Conservation (phyloP, 2,797 vertebrate species). For the Chloroceryle amazona region DNA sequence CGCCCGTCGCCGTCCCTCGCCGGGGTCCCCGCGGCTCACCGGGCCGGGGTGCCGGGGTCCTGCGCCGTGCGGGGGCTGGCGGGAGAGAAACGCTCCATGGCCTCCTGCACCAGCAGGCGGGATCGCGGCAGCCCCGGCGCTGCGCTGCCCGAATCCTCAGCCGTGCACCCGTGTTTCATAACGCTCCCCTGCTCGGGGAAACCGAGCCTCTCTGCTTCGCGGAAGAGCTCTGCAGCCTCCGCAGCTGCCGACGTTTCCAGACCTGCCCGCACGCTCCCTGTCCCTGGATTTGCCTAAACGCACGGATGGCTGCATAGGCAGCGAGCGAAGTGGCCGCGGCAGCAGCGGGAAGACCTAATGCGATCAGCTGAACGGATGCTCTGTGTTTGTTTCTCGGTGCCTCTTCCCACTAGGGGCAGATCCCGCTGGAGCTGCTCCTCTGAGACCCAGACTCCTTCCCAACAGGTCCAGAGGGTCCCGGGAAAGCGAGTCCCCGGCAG, state of each 20-base stretch:
- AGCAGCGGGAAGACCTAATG: background rate
- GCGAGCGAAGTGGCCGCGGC: background rate
- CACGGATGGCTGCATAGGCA: slow-evolving; percentile 12
- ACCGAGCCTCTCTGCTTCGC: background rate
- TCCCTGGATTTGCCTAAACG: background rate
- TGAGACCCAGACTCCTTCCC: background rate
- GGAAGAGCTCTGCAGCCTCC: background rate
- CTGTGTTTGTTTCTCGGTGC: background rate
- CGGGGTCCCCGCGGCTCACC: background rate
- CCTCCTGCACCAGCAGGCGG: background rate
- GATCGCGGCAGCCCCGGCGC: background rate
- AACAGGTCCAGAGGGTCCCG: background rate
- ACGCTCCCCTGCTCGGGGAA: background rate
- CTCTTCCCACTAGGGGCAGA: slow-evolving; percentile 38
- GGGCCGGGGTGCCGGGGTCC: background rate
- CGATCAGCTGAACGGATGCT: background rate
- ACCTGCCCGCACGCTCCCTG: background rate
- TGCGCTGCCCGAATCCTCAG: background rate
- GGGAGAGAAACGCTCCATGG: background rate
- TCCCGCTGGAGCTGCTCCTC: background rate
- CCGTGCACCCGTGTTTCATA: background rate
- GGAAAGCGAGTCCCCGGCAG: background rate
- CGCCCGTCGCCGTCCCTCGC: background rate
- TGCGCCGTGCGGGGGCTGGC: background rate
- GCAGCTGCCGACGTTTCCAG: slow-evolving; percentile 12